These are phyloP conservation scores for Panorpa germanica DNA, from an alignment of 2,888 invertebrate genomes.

Conservation along the genomic window DNA sequence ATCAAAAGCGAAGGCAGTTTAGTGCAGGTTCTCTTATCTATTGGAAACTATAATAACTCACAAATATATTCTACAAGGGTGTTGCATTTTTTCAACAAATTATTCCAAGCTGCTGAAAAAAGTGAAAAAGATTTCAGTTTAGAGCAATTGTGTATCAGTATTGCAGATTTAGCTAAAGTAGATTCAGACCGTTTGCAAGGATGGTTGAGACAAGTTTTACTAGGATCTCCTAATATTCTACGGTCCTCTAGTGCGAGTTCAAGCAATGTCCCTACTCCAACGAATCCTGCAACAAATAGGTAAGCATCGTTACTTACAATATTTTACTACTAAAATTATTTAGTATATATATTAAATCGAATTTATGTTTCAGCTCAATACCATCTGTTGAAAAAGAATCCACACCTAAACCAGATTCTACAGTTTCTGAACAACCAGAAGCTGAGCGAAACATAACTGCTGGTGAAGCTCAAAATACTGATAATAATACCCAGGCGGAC, in stretches of 20 bases:
- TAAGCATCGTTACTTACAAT: slow-evolving; percentile 22
- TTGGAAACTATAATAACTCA: slow-evolving; percentile 52
- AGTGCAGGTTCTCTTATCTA: slow-evolving; percentile 61
- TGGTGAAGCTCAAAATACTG: slow-evolving; percentile 12
- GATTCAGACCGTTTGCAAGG: slow-evolving; percentile 40
- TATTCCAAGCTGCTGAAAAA: slow-evolving; percentile 45
- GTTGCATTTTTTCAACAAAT: slow-evolving; percentile 59
- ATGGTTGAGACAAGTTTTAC: slow-evolving; percentile 45
- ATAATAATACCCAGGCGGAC: slow-evolving; percentile 9
- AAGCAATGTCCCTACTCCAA: slow-evolving; percentile 30
- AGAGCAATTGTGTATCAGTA: slow-evolving; percentile 44
- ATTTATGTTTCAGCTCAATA: no score
- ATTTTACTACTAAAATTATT: slow-evolving; percentile 19
- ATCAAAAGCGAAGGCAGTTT: slow-evolving; percentile 44
- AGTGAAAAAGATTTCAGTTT: slow-evolving; percentile 38
- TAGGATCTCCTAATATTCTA: slow-evolving; percentile 25
- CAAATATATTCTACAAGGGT: slow-evolving; percentile 57
- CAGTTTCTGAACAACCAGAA: slow-evolving; percentile 9
- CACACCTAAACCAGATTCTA: slow-evolving; percentile 6
- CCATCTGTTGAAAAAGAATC: slow-evolving; percentile 16
- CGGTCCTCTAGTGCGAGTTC: slow-evolving; percentile 26
- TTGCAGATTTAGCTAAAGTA: slow-evolving; percentile 42
- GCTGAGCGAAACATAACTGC: slow-evolving; percentile 9
- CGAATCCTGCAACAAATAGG: slow-evolving; percentile 26
- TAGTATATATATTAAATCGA: background rate